These are phyloP conservation scores for Chionoecetes opilio DNA, from an alignment of 1,140 invertebrate species.

Conservation along the genomic window DNA sequence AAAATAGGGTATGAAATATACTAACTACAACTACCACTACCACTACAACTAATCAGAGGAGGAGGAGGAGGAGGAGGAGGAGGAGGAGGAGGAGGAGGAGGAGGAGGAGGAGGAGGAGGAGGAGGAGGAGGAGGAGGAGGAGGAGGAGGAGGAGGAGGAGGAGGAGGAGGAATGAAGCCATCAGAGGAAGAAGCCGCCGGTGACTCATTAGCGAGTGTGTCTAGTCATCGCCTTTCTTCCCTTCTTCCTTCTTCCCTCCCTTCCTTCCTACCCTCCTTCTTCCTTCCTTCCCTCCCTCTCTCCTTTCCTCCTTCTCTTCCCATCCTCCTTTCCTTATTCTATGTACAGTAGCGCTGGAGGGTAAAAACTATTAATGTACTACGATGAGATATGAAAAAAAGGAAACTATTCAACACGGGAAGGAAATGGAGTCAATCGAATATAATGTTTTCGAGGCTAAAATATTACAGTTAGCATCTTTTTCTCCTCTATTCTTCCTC, in stretches of 20 bases:
- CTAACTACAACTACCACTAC: too few relatives aligned
- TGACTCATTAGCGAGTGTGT: constrained; percentile 9
- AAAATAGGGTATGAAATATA: too few relatives aligned
- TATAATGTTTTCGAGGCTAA: too few relatives aligned
- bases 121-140: neutral
- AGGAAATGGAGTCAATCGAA: too few relatives aligned
- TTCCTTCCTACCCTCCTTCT: neutral
- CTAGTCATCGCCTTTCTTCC: neutral
- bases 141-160: constrained; percentile 42
- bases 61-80: neutral
- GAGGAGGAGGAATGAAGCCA: constrained; percentile 44
- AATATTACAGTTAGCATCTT: neutral
- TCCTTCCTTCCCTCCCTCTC: neutral
- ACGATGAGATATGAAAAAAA: too few relatives aligned
- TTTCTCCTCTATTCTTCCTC: neutral
- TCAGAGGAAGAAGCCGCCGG: constrained; percentile 5
- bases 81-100: constrained; percentile 40
- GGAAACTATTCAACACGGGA: too few relatives aligned
- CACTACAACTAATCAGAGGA: too few relatives aligned
- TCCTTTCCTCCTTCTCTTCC: neutral
- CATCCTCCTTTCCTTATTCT: too few relatives aligned
- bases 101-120: neutral
- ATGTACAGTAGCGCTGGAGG: too few relatives aligned
- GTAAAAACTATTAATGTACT: too few relatives aligned
- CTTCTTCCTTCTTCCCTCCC: neutral